A percentile compares a stretch with the other conserved stretches of the same genome.
Evolutionary conservation across 2,888 invertebrate genomes (phyloP).

Genomic region (Chrysodeixis includens): DNA sequence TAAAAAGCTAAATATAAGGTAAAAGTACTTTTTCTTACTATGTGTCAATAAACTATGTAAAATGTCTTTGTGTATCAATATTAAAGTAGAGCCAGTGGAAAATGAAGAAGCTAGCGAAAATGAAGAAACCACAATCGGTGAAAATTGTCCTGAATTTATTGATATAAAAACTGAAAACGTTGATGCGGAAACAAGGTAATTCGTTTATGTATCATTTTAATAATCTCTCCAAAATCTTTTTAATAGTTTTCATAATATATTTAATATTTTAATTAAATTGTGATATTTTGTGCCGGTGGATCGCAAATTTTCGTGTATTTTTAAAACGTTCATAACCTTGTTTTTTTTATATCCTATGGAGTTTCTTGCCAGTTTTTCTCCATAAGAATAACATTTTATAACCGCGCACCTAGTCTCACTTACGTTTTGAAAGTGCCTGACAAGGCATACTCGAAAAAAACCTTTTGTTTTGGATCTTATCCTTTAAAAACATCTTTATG

Average conservation of each 20-base stretch:
- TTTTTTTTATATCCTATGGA: too few relatives aligned
- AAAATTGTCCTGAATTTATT: conserved; percentile 17
- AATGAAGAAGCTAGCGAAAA: conserved; percentile 11
- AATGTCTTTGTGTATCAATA: conserved; percentile 35
- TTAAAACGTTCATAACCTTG: too few relatives aligned
- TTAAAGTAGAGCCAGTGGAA: conserved; percentile 43
- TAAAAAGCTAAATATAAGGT: background rate
- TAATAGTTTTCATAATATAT: background rate
- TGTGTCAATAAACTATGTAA: background rate
- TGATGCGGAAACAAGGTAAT: conserved; percentile 33
- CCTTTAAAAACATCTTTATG: too few relatives aligned
- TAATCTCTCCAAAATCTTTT: background rate
- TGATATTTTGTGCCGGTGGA: too few relatives aligned
- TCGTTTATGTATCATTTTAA: conserved; percentile 5
- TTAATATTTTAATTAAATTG: too few relatives aligned
- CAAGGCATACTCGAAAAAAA: too few relatives aligned
- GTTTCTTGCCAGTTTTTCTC: too few relatives aligned
- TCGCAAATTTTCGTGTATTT: too few relatives aligned
- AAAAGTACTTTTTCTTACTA: background rate
- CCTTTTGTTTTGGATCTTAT: too few relatives aligned
- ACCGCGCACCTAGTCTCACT: too few relatives aligned
- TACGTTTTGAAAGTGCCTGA: too few relatives aligned
- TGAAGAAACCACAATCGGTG: background rate
- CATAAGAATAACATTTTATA: too few relatives aligned
- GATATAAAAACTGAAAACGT: conserved; percentile 35